Conservation (phyloP, 2,797 vertebrate species). For the Mormyrops attenuatus region DNA sequence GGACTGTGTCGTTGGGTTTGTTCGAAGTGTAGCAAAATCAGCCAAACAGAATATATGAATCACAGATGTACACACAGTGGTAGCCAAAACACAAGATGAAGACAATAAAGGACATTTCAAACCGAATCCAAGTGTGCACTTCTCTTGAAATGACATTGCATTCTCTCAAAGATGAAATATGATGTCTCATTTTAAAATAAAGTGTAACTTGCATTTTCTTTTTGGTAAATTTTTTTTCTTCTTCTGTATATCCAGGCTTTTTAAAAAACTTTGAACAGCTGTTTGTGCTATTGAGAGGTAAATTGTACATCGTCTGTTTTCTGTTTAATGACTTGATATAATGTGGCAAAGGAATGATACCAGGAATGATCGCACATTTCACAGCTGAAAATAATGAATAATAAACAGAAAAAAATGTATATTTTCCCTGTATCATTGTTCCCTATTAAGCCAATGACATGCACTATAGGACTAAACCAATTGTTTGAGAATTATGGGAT, state of each 20-base stretch:
- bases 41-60: not conserved
- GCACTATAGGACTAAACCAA: not conserved
- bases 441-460: not conserved
- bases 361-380: not conserved
- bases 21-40: slow-evolving; percentile 1
- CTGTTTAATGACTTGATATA: not conserved
- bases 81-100: not conserved
- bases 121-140: not conserved
- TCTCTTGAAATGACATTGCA: not conserved
- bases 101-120: not conserved
- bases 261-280: not conserved
- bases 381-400: not conserved
- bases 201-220: not conserved
- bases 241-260: not conserved
- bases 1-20: not conserved
- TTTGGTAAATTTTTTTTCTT: not conserved
- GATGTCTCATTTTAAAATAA: not conserved
- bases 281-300: not conserved
- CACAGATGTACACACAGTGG: not conserved
- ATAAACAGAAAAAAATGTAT: not conserved
- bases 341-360: not conserved
- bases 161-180: not conserved
- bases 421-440: not conserved
- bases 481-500: not conserved
- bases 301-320: not conserved